Base-by-base conservation (phyloP, 2,113 vertebrate species). In the Cygnus atratus region DNA sequence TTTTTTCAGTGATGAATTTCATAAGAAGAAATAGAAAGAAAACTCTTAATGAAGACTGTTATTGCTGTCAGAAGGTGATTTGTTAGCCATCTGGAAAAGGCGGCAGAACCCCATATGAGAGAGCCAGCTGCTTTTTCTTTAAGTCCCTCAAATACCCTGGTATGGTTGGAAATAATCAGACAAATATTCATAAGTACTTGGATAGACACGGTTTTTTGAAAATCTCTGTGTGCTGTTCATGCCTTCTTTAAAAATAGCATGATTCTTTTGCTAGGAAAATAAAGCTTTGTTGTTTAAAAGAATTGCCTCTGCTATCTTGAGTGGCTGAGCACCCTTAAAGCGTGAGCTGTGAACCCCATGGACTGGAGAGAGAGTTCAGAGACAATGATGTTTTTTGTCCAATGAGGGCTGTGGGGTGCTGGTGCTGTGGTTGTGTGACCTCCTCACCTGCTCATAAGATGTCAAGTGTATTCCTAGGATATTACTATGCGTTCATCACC, bases 331-430 rank as follows among this genome's bases (percentile, higher is more conserved):
- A n/a, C 12, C 2, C 8, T 77, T 61, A 6, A 14, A 5, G 28
- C 7, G 10, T 4, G 6, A 77, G 14, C 7, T 13, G 4, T 41
- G 50, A 71, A 46, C 16, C 17, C 10, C 25, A 26, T 14, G 14
- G 11, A 9, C n/a, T 41, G 28, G 18, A 54, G 12, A 50, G 7
- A 52, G 3, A 15, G 6, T 1, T 2, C 28, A 26, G 20, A 5
- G 21, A 13, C 4, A 20, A 61, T 62, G n/a, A 19, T 24, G 13
- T 1, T 0, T 48, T 79, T 92, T 62, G 33, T 6, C 5, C 25
- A 88, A 9, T 1, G 1, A 41, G 4, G 14, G 3, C 17, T 81
- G 37, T 54, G 29, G 14, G 37, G 22, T 11, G 7, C 18, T 73
- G 28, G 10, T 61, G 63, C 8, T 31, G 26, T 18, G 13, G 16